Evolutionary conservation across 2,888 invertebrate species (phyloP), one percentile per base, ranked within the genome.

Genomic region (Amphiduros pacificus): DNA sequence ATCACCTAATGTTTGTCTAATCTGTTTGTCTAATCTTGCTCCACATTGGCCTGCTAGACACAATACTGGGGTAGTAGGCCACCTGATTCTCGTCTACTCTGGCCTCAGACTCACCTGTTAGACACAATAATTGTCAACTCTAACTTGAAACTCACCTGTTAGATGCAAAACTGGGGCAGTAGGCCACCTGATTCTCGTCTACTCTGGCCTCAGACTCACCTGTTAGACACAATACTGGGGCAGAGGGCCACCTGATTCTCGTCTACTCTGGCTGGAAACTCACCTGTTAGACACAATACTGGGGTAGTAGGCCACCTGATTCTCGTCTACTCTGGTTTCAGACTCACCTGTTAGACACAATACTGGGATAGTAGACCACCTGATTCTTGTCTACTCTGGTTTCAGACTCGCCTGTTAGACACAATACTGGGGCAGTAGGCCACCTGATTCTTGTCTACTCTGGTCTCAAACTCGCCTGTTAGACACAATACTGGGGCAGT

Each of bases 391-490:
- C 98, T 54, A 98, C 94, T 77, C 90, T 90, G 22, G 85, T 85
- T 77, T 97, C 94, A 0, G 95, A 96, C 81, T 95, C 94, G 87
- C 87, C 88, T 86, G 85, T 96, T 95, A 6, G 95, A 91, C 74
- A 94, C 91, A 69, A 94, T 89, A 78, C 91, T 92, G 0, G 96
- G 95, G 85, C 91, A 95, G 83, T 93, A 94, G 83, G 93, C 93
- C 44, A 91, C 86, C 85, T 95, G 94, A 85, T 96, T 96, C 78
- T 89, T 88, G 84, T 99, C 98, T 54, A 98, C 94, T 77, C 90
- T 90, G 22, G 85, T 85, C 77, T 97, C 94, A 0, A 6, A 54
- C 59, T 55, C 71, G 87, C 87, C 88, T 86, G 85, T 96, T 95
- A 6, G 95, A 91, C 74, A 94, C 91, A 69, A 94, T 89, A 78